Evolutionary conservation across 2,113 vertebrate species (phyloP).

Genomic region (Andinoacara biseriatus): DNA sequence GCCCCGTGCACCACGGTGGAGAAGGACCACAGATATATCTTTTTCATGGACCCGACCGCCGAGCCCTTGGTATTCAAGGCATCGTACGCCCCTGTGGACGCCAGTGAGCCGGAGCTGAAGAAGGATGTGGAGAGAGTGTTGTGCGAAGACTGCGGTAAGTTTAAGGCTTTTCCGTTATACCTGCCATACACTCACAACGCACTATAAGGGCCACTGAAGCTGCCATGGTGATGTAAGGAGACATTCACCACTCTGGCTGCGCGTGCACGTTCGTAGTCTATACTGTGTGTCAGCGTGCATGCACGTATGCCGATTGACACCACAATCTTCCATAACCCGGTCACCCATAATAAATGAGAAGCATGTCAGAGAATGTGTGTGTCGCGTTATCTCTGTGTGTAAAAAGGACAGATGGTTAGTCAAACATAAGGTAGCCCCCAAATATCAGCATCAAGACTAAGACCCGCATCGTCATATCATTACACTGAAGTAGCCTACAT

Average conservation of each 20-base stretch:
- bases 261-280: constrained; percentile 50
- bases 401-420: neutral
- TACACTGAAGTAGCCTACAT: constrained; percentile 20
- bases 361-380: constrained; percentile 3
- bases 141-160: constrained; percentile 97
- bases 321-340: constrained; percentile 55
- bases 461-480: constrained; percentile 51
- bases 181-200: constrained; percentile 62
- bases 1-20: constrained; percentile 91
- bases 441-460: neutral
- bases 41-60: constrained; percentile 96
- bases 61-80: constrained; percentile 92
- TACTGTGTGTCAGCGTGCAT: constrained; percentile 32
- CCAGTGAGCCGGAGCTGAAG: constrained; percentile 91
- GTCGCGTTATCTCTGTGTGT: constrained; percentile 3
- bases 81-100: constrained; percentile 91
- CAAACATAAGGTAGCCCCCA: neutral
- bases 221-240: constrained; percentile 69
- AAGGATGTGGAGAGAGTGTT: constrained; percentile 93
- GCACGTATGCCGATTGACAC: constrained; percentile 40
- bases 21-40: constrained; percentile 95
- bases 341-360: constrained; percentile 61
- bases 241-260: constrained; percentile 54
- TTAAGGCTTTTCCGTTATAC: constrained; percentile 60
- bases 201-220: constrained; percentile 60